Conservation (phyloP, 2,113 vertebrate species). For the Seriola dumerili region DNA sequence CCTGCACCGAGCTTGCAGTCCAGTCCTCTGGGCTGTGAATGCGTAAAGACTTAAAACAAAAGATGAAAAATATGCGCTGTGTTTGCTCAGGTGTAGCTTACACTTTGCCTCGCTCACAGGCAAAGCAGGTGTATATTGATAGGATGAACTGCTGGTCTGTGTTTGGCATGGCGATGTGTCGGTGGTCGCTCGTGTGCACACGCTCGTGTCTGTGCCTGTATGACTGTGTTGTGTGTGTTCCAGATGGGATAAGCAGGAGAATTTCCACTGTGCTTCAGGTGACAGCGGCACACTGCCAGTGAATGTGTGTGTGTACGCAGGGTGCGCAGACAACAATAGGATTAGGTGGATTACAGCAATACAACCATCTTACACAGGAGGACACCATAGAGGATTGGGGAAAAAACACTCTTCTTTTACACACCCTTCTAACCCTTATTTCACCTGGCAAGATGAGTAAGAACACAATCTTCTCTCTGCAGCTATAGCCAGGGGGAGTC, state of each 20-base stretch:
- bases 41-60: slow-evolving; percentile 70
- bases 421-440: slow-evolving; percentile 66
- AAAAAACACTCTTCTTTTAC: slow-evolving; percentile 43
- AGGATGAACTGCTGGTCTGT: slow-evolving; percentile 48
- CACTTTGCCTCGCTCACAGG: slow-evolving; percentile 50
- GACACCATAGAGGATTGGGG: slow-evolving; percentile 62
- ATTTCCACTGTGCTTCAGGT: slow-evolving; percentile 74
- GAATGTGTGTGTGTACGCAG: slow-evolving; percentile 25
- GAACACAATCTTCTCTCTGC: slow-evolving; percentile 60
- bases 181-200: not conserved
- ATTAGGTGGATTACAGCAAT: slow-evolving; percentile 83
- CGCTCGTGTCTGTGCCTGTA: slow-evolving; percentile 4
- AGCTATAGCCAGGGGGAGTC: slow-evolving; percentile 41
- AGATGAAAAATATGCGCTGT: slow-evolving; percentile 45
- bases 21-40: slow-evolving; percentile 63
- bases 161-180: slow-evolving; percentile 35
- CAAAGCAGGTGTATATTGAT: slow-evolving; percentile 68
- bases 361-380: slow-evolving; percentile 74
- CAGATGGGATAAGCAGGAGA: slow-evolving; percentile 63
- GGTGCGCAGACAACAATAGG: slow-evolving; percentile 77
- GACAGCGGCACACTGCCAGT: slow-evolving; percentile 57
- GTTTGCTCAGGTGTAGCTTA: slow-evolving; percentile 67
- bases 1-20: slow-evolving; percentile 32
- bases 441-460: slow-evolving; percentile 51
- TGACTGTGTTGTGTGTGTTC: slow-evolving; percentile 50